Evolutionary conservation across 2,797 vertebrate genomes (phyloP), one percentile per base, ranked within the genome.

Genomic region (Leptodactylus fallax): DNA sequence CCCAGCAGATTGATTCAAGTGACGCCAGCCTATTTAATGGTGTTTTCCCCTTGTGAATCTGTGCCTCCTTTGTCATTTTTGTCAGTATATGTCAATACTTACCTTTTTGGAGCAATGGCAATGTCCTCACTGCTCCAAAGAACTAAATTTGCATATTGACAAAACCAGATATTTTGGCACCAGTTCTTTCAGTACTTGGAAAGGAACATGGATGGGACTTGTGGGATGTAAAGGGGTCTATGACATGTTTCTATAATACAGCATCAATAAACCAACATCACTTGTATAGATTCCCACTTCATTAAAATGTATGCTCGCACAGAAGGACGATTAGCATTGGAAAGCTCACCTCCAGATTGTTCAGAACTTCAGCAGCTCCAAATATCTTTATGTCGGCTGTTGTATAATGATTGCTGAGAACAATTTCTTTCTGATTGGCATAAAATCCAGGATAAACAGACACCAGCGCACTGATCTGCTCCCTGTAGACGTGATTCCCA

Each of bases 401-500:
- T 9, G 91, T 80, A 58, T 96, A 95, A 85, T 95, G 94, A 93
- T 94, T 96, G 87, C 95, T 98, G 89, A 99, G 94, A 60, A 97
- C 91, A 91, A 99, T 91, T 91, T 98, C 97, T 0, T 94, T 94
- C 92, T 96, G 96, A 91, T 98, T 96, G 0, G 95, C 86, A 56
- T 97, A 98, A 81, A 99, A 95, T 5, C 97, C 97, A 0, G 95
- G 95, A 88, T 93, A 96, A 90, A 99, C 94, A 17, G 97, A 95
- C 91, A 99, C 92, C 89, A 95, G 92, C 0, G 94, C 87, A 7
- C 93, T 80, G 8, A 94, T 92, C 88, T 96, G 96, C 49, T 97
- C 93, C 53, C 90, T 93, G 0, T 93, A 90, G 91, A 92, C 91
- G 11, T 72, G 87, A 49, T 90, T 90, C 90, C 94, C 94, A 47